These are phyloP conservation scores for Sakesphorus luctuosus DNA, from an alignment of 2,113 vertebrate genomes.

Conservation along the genomic window DNA sequence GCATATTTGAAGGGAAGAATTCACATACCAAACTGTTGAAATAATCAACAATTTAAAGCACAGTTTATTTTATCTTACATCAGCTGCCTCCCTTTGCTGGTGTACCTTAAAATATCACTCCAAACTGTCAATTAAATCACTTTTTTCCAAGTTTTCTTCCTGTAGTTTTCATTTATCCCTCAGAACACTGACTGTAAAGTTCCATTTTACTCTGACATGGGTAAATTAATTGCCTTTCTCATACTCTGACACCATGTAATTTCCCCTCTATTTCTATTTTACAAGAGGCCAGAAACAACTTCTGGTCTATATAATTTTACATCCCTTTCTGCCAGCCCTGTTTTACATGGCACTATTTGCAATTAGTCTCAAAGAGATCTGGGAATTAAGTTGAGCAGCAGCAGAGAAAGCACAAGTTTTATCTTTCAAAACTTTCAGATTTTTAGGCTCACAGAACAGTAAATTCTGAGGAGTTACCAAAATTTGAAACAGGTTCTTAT, in stretches of 20 bases:
- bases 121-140: not conserved
- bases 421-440: not conserved
- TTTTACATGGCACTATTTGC: not conserved
- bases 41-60: constrained; percentile 3
- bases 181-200: not conserved
- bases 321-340: not conserved
- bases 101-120: not conserved
- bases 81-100: not conserved
- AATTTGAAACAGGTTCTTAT: not conserved
- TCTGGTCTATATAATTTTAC: not conserved
- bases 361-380: not conserved
- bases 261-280: not conserved
- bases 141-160: not conserved
- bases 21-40: constrained; percentile 50
- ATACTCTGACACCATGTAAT: not conserved
- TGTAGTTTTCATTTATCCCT: not conserved
- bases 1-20: constrained; percentile 1
- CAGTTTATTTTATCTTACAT: constrained; percentile 11
- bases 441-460: not conserved
- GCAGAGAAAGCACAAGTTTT: not conserved
- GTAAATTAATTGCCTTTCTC: not conserved
- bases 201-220: not conserved
- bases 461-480: not conserved
- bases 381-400: not conserved
- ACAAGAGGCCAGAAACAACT: not conserved